Base-by-base conservation (phyloP, 2,888 invertebrate species). In the Poecilobothrus nobilitatus region DNA sequence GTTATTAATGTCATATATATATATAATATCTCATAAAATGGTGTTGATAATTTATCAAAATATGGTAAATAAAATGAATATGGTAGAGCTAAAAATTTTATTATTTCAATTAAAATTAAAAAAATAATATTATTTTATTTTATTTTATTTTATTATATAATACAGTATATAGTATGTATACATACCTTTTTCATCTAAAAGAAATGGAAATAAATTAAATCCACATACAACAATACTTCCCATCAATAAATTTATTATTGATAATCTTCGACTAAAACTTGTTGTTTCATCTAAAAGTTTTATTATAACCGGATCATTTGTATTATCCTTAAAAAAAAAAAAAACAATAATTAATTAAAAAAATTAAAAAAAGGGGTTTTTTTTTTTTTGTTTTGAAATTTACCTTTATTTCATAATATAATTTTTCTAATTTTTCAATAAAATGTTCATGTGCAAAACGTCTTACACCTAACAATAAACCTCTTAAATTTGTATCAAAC, bases 61-160 rank as follows among this genome's bases (percentile, higher is more conserved):
- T 78, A 79, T 1, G 80, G 80, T 18, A 80, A 74, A 22, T 75
- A 74, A 66, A 77, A 75, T 66, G 80, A 80, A 73, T 79, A 80
- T 15, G 80, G 80, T 7, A 80, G 68, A 9, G 78, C 80, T 78
- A 68, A 37, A 37, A 37, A 10, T 37, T 5, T 37, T 37, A 34
- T 37, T 5, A 37, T 37, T 37, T 37, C 4, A 37, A 8, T 37
- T 5, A 37, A 3, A 37, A 27, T 27, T 27, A 27, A 4, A 27
- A n/a, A 4, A 27, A 27, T 27, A 27, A 27, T 27, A 27, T 5
- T 27, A 27, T 27, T 27, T 4, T 5, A 27, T 27, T n/a, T n/a
- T n/a, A n/a, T n/a, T n/a, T 5, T 27, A 27, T 27, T 27, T 4
- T 5, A 27, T 27, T 27, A 27, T 5, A 27, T 27, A 27, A 27